Base-by-base conservation (phyloP, 2,888 invertebrate species). In the Mesopsocus fuscifrons region DNA sequence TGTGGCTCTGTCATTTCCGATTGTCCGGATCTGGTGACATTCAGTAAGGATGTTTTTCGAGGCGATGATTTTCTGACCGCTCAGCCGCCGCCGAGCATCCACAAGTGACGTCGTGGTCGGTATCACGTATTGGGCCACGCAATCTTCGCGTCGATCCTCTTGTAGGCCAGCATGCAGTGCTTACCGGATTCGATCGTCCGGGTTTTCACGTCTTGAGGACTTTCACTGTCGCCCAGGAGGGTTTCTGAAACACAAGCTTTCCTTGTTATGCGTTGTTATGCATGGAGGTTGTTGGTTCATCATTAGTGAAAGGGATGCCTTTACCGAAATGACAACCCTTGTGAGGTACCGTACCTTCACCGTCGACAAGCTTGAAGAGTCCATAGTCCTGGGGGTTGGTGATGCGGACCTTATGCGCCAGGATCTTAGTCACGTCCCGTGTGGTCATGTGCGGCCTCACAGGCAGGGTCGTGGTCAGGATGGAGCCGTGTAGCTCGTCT, bases 301-400 rank as follows among this genome's bases (percentile, higher is more conserved):
- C n/a, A n/a, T n/a, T n/a, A n/a, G n/a, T 41, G 31, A 34, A 32
- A 34, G 31, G 30, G 41, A 5, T 41, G 42, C 34, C 13, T 41
- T 9, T 41, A 41, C 16, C 16, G 13, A 42, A 18, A 20, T 15
- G 23, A 45, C 21, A 44, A 6, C 3, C n/a, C n/a, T n/a, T n/a
- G n/a, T n/a, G n/a, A n/a, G n/a, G n/a, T n/a, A 34, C 6, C 55
- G 57, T 60, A 87, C 87, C 87, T 70, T 88, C 83, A 52, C 89
- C 89, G 56, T 88, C 83, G 44, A 85, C 80, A 46, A 92, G 65
- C 49, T 87, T 79, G 57, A 85, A 94, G 44, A 95, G 71, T 44
- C 87, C 89, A 58, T 91, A 94, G 61, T 95, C 94, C 62, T 92
- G 91, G 15, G 94, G 89, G 64, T 94, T 95, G 45, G 92, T 92